Conservation (phyloP, 2,888 invertebrate genomes). For the Luperina testacea region DNA sequence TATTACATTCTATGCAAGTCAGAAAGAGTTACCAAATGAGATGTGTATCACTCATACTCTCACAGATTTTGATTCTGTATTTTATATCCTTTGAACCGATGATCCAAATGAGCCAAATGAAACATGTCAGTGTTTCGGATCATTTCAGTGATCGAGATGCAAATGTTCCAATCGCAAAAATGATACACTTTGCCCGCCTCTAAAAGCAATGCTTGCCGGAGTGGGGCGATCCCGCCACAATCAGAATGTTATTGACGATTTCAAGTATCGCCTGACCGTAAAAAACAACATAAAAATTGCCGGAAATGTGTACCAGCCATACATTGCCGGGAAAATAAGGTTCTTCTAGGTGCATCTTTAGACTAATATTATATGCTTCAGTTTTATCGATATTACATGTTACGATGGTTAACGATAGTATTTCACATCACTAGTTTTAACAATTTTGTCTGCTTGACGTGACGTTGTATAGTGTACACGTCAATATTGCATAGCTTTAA, state of each 20-base stretch:
- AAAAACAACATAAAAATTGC: background rate
- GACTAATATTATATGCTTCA: no score
- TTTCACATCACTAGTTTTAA: slow-evolving; percentile 51
- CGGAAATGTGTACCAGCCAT: background rate
- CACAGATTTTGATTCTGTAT: no score
- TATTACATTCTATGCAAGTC: no score
- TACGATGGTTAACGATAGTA: background rate
- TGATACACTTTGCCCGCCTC: no score
- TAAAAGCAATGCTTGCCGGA: background rate
- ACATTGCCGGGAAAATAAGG: background rate
- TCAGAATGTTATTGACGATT: background rate
- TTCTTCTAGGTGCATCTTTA: background rate
- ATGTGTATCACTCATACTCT: no score
- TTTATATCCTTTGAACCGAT: no score
- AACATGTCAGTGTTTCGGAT: no score
- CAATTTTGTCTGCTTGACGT: slow-evolving; percentile 64
- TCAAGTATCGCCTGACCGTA: background rate
- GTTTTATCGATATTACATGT: slow-evolving; percentile 32
- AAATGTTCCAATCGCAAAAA: no score
- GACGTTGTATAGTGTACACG: slow-evolving; percentile 72
- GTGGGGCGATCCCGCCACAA: no score
- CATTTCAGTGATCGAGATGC: no score
- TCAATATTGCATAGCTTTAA: slow-evolving; percentile 64
- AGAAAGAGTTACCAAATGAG: no score
- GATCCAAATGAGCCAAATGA: no score